Evolutionary conservation across 53 echinoderm and acorn worm species (phyloP).

Genomic region (Apostichopus leukothele): DNA sequence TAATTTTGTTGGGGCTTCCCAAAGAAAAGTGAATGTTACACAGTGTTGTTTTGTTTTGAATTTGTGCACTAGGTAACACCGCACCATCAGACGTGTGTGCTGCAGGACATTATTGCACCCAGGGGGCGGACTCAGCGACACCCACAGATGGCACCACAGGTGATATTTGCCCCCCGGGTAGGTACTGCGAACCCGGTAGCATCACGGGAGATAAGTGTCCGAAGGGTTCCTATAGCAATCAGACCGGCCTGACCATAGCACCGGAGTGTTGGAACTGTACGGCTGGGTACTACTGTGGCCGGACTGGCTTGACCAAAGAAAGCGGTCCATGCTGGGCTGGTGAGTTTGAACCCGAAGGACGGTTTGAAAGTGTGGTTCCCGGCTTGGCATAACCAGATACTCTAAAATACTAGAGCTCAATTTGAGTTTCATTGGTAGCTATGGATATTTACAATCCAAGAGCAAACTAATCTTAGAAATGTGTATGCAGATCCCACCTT

Average conservation of each 20-base stretch:
- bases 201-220: conserved; percentile 78
- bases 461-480: not conserved
- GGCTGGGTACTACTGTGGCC: conserved; percentile 82
- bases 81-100: conserved; percentile 72
- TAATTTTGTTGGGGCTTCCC: no score
- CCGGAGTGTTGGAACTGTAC: conserved; percentile 90
- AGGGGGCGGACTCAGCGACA: conserved; percentile 64
- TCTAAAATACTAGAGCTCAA: no score
- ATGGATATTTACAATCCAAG: not conserved
- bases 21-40: no score
- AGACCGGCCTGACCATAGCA: conserved; percentile 63
- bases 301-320: conserved; percentile 73
- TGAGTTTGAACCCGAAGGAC: not conserved
- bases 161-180: conserved; percentile 80
- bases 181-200: conserved; percentile 85
- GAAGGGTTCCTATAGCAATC: conserved; percentile 80
- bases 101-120: conserved; percentile 81
- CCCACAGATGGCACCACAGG: conserved; percentile 78
- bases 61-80: conserved; percentile 66
- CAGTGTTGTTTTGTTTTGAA: no score
- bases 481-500: not conserved
- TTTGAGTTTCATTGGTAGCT: no score
- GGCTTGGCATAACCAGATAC: no score
- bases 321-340: conserved; percentile 79
- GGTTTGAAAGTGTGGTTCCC: no score